Evolutionary conservation across 2,888 invertebrate species (phyloP), one percentile per base, ranked within the genome.

Genomic region (Caenorhabditis imperialis): DNA sequence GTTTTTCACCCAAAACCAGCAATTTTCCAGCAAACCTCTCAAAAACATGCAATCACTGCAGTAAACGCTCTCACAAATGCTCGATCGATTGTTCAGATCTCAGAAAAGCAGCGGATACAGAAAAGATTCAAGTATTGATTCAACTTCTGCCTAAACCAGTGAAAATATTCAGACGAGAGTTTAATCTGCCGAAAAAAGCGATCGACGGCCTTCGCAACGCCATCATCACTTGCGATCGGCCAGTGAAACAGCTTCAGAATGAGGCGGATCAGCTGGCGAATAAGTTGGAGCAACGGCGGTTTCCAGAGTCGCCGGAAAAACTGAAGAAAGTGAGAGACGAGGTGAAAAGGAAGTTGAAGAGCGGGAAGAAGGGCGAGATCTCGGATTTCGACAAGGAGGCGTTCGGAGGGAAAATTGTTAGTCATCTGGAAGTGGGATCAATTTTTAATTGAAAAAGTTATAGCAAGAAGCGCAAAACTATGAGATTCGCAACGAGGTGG

Each of bases 211-310:
- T 82, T 23, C 35, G 80, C 27, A 73, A 75, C 23, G 75, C 74
- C 6, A 20, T 81, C 12, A 20, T 79, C 6, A 61, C 70, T 12
- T 81, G 79, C 60, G 75, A 75, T 20, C 55, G 72, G 5, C 60
- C 77, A 2, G 82, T 84, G 22, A 85, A 83, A 54, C 81, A 82
- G 62, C 54, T 86, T n/a, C 86, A 86, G 65, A 61, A 81, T 53
- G 85, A 87, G 40, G 85, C 86, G 2, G 86, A 86, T 75, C 77
- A 84, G 57, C 48, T 85, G 23, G 53, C 71, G 6, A 75, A 78
- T 20, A 75, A 76, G 47, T 48, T 86, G 12, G 61, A 72, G 12
- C 79, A 81, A 51, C 61, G 86, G 22, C 42, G 72, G 37, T 86
- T 86, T 58, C 86, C 86, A 27, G 82, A 84, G 22, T 73, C 82